Evolutionary conservation across 1,140 invertebrate genomes (phyloP), one percentile per base, ranked within the genome.

Genomic region (Onthophagus taurus): DNA sequence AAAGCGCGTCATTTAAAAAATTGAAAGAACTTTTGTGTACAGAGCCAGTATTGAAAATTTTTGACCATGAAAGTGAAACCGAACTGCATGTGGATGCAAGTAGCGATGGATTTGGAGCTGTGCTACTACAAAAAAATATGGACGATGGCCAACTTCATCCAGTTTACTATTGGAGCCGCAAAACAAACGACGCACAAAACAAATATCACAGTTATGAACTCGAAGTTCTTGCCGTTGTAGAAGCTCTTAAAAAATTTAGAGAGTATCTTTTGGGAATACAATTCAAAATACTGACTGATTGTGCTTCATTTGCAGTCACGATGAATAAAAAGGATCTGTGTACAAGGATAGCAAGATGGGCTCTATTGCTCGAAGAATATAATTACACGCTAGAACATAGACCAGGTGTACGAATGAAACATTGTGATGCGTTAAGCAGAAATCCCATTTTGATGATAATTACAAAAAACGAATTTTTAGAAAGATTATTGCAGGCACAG

Each of bases 81-180:
- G 51, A 60, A 31, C 23, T 61, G 8, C 60, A 64, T 43, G 56
- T 51, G 21, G 59, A 61, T 29, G 60, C 59, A 1, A 53, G 52
- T 39, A 45, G 41, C 1, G 20, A 18, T 1, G 59, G 59, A 4
- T 60, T 50, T 31, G 59, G 61, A n/a, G 47, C 56, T 24, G 56
- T 60, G 13, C 26, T 60, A 23, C 20, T 52, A 29, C 26, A 50
- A 26, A 42, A n/a, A n/a, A n/a, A 38, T 7, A 6, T 12, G n/a
- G 41, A 31, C 13, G 16, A 20, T 13, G n/a, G n/a, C n/a, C 16
- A 31, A 18, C 33, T 31, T 30, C 17, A 42, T 21, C 26, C 41
- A 4, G 20, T 42, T n/a, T 42, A 59, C 8, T 72, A 68, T 53
- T 66, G 64, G 42, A 66, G 66, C 33, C 52, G 63, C 18, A 53